phyloP scores from a whole-genome alignment of 2,888 invertebrate genomes.

The Campopleginae sp. region DNA sequence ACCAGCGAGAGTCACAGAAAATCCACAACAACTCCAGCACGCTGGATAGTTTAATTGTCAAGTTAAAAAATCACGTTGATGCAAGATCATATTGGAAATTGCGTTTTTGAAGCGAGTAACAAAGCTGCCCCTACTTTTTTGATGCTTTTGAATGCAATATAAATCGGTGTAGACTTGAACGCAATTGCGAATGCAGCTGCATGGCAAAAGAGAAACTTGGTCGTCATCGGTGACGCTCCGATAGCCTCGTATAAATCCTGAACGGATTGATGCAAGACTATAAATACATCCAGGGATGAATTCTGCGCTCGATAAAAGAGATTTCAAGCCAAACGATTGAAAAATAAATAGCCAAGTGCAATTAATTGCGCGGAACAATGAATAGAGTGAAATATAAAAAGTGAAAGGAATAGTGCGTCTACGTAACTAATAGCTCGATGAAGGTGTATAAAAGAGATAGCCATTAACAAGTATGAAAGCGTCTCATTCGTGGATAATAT shows the following conservation, averaged over 20 bases:
- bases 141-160: constrained; percentile 34
- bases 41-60: too few relatives aligned
- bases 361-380: constrained; percentile 60
- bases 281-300: constrained; percentile 71
- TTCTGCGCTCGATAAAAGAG: constrained; percentile 11
- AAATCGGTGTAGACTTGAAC: neutral
- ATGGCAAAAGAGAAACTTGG: constrained; percentile 30
- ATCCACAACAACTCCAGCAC: too few relatives aligned
- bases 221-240: constrained; percentile 16
- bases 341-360: constrained; percentile 41
- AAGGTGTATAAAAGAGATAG: constrained; percentile 60
- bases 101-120: too few relatives aligned
- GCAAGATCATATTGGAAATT: too few relatives aligned
- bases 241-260: constrained; percentile 12
- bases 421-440: constrained; percentile 64
- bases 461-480: constrained; percentile 53
- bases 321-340: constrained; percentile 28
- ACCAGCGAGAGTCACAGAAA: constrained; percentile 3
- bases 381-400: constrained; percentile 29
- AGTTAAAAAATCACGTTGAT: too few relatives aligned
- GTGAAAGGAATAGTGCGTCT: constrained; percentile 43
- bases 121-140: too few relatives aligned
- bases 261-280: constrained; percentile 65
- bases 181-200: constrained; percentile 13
- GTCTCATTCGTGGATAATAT: constrained; percentile 43